Conservation (phyloP, 2,797 vertebrate genomes). For the Pseudotriccus pelzelni region DNA sequence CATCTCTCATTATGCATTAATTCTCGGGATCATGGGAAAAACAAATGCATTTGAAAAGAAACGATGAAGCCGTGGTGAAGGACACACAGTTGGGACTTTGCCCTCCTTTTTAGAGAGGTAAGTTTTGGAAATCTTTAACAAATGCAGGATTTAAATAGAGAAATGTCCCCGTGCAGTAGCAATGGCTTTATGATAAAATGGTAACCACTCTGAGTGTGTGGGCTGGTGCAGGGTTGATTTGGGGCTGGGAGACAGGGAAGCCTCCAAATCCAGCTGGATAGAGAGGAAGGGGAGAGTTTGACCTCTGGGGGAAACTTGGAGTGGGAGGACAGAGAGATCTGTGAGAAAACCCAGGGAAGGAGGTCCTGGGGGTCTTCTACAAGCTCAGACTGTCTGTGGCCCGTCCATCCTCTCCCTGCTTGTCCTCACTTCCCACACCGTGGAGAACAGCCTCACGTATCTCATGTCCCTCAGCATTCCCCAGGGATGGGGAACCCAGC, state of each 20-base stretch:
- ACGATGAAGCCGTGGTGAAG: not conserved
- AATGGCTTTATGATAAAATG: not conserved
- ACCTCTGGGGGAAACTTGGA: not conserved
- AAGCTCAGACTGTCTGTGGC: not conserved
- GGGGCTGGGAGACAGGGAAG: not conserved
- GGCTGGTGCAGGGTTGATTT: not conserved
- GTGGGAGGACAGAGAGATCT: not conserved
- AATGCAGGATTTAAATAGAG: not conserved
- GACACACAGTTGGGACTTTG: accelerated
- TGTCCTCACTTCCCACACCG: not conserved
- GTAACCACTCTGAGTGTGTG: not conserved
- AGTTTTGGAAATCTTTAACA: not conserved
- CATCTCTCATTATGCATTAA: not conserved
- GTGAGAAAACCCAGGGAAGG: not conserved
- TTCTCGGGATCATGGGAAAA: not conserved
- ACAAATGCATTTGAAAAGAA: not conserved
- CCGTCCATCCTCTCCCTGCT: not conserved
- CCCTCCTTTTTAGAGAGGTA: not conserved
- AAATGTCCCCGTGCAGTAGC: not conserved
- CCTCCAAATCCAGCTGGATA: not conserved
- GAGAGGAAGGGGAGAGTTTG: not conserved
- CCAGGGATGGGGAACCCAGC: not conserved
- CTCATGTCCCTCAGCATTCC: not conserved
- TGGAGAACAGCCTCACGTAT: not conserved
- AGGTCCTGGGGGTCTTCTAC: not conserved